Percentiles rank a stretch among this genome's conserved stretches.
Conservation (phyloP, 2,888 invertebrate species). For the Celastrina argiolus region DNA sequence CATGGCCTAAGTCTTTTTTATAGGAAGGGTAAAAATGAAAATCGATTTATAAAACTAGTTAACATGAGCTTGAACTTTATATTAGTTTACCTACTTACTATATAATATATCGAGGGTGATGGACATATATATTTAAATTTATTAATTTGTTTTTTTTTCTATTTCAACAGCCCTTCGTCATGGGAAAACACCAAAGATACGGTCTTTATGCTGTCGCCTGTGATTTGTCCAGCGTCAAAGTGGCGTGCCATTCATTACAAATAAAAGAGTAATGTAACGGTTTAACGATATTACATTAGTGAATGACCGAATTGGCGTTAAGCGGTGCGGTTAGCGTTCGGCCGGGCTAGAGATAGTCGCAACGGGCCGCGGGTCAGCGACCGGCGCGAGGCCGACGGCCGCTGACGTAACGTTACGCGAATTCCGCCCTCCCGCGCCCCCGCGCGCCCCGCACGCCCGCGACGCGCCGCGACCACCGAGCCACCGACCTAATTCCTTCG, state of each 20-base stretch:
- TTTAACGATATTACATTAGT: slow-evolving; percentile 1
- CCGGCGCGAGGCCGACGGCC: slow-evolving; percentile 72
- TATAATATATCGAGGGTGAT: too few relatives aligned
- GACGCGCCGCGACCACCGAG: slow-evolving; percentile 37
- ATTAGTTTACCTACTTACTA: too few relatives aligned
- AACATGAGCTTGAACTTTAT: too few relatives aligned
- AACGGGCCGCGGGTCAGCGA: slow-evolving; percentile 60
- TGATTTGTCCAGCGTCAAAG: background rate
- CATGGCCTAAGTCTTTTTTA: too few relatives aligned
- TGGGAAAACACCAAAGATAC: background rate
- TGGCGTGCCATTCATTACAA: background rate
- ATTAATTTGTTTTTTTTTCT: background rate
- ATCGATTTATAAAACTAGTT: too few relatives aligned
- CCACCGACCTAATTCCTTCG: slow-evolving; percentile 71
- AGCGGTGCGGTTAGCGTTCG: slow-evolving; percentile 19
- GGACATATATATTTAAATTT: background rate
- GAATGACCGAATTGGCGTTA: slow-evolving; percentile 12
- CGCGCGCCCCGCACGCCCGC: slow-evolving; percentile 43
- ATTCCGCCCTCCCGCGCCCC: slow-evolving; percentile 53
- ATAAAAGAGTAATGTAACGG: slow-evolving; percentile 18
- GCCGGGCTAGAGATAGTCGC: slow-evolving; percentile 55
- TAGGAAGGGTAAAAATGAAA: too few relatives aligned
- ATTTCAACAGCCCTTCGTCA: background rate
- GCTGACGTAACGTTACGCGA: slow-evolving; percentile 77
- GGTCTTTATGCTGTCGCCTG: background rate